Base-by-base conservation (phyloP, 2,797 vertebrate species). In the Pangasius larnaudii region DNA sequence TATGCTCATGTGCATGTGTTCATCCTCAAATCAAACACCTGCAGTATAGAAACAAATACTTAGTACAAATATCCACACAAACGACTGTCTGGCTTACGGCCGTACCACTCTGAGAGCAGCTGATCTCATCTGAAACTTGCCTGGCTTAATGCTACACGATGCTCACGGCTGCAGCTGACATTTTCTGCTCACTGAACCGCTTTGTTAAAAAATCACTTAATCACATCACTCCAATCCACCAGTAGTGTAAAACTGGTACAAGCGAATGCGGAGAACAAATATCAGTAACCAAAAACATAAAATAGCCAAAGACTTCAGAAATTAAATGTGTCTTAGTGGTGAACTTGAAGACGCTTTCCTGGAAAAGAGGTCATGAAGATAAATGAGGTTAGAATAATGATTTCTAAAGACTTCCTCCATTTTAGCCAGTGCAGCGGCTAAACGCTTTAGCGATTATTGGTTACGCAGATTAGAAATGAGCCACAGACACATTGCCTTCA, bases 391-490 rank as follows among this genome's bases (percentile, higher is more conserved):
- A 27, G 69, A 58, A 86, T 42, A 80, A 79, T 87, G 58, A 30
- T 59, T 51, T 85, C 86, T 87, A 3, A 88, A 78, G 84, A 84
- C 67, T n/a, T 75, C 67, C 16, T 46, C 72, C 8, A 27, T 49
- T 74, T 46, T 5, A 27, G 24, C 42, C 42, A 46, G 10, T 0
- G 19, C 10, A 30, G 78, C 11, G n/a, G 80, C 65, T 88, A 84
- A 86, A 80, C 88, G 77, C 51, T 71, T 89, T 89, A 89, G 79
- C 22, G 74, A 86, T 81, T 58, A 88, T 88, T 89, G 82, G 87
- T 88, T 87, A 85, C 22, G 27, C 56, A 83, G 77, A 88, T 87
- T 88, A 87, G 53, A 87, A 87, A 87, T 84, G 69, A 82, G 82
- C 81, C 53, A 69, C 85, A 82, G 87, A 87, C 58, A 58, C 19